Conservation (phyloP, 2,797 vertebrate genomes). For the Eutrigla gurnardus region DNA sequence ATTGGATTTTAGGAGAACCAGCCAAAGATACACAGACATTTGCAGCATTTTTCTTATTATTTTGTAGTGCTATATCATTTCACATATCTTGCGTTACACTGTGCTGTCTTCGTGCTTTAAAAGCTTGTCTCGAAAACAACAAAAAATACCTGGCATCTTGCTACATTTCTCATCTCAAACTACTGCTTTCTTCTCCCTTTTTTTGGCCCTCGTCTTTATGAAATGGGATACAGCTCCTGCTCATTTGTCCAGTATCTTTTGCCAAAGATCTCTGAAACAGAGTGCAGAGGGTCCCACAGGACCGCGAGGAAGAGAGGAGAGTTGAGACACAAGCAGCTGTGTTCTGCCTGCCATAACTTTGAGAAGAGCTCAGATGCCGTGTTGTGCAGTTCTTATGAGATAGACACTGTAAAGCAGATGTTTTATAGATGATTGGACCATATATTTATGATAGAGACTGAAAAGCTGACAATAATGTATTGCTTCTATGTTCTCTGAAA, state of each 20-base stretch:
- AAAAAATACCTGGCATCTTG: conserved; percentile 5
- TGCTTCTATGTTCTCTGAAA: conserved; percentile 6
- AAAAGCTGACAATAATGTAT: conserved; percentile 1
- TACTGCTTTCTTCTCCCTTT: conserved; percentile 21
- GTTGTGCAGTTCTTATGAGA: conserved; percentile 40
- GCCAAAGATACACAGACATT: conserved; percentile 24
- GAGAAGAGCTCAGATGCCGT: conserved; percentile 40
- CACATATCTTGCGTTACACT: conserved; percentile 7
- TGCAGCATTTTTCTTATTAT: conserved; percentile 8
- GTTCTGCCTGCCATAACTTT: conserved; percentile 59
- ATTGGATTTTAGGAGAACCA: conserved; percentile 44
- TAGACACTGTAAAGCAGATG: conserved; percentile 10
- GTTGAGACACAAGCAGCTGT: conserved; percentile 60
- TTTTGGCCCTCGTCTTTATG: conserved; percentile 33
- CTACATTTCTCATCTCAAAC: conserved; percentile 31
- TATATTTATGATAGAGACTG: conserved; percentile 26
- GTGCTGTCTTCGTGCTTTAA: conserved; percentile 11
- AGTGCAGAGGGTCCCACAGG: conserved; percentile 60
- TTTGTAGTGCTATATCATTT: conserved; percentile 27
- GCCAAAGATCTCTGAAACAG: conserved; percentile 62
- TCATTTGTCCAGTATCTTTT: conserved; percentile 66
- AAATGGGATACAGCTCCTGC: conserved; percentile 65
- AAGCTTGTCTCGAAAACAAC: conserved; percentile 26
- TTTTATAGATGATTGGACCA: conserved; percentile 13
- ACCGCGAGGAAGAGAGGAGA: conserved; percentile 43